Base-by-base conservation (phyloP, 2,113 vertebrate species). In the Oncorhynchus keta region DNA sequence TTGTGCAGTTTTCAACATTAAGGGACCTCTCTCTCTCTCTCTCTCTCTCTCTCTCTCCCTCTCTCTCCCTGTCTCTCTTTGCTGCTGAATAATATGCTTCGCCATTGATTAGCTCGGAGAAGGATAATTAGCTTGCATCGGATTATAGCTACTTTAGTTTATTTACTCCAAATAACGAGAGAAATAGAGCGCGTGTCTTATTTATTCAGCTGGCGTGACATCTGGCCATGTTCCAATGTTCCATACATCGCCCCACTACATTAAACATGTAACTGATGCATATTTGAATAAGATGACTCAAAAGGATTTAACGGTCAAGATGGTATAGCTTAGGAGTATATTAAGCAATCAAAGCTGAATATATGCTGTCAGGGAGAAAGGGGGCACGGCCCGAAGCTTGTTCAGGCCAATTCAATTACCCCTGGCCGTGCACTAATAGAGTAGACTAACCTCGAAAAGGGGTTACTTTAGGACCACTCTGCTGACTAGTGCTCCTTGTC, bases 401-500 rank as follows among this genome's bases (percentile, higher is more conserved):
- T 87, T 75, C 87, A 80, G 85, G 83, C 86, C 89, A 90, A 92
- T 90, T 92, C 84, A 90, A 91, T 92, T 91, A 92, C 85, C 83
- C 66, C 76, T 22, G 77, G 85, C 79, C 30, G 39, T 18, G 70
- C 80, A 87, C 88, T 89, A 85, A 89, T 91, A 81, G 78, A 87
- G 86, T 81, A 87, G 89, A 89, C 85, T 82, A 86, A 86, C 77
- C 89, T 84, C 83, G 83, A 79, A 20, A 76, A 76, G 83, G 51
- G 90, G 84, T 88, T 92, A 84, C 86, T 85, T 80, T 88, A 74
- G 68, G 84, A 87, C 78, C 84, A 49, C 84, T 85, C 73, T 90
- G 87, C 89, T 92, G 90, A 91, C 86, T 67, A 79, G 85, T 84
- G 87, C 84, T 77, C 80, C 86, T 89, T 89, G 89, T 90, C 89